Evolutionary conservation across 2,888 invertebrate genomes (phyloP).

Genomic region (Dexiosoma caninum): DNA sequence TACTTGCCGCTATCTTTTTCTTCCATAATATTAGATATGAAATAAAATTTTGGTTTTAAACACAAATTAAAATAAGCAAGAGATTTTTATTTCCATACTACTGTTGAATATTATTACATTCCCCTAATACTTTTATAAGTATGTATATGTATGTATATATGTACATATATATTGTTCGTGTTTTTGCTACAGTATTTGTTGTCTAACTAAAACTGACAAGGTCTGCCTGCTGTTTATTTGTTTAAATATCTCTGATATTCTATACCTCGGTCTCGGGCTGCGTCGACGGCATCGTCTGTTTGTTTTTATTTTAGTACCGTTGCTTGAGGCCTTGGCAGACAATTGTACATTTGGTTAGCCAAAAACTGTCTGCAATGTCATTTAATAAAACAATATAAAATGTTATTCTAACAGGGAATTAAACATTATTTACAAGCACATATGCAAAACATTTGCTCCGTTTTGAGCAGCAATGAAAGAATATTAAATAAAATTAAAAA

Average conservation of each 20-base stretch:
- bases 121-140: conserved; percentile 18
- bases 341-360: conserved; percentile 63
- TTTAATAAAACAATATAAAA: conserved; percentile 56
- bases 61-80: neutral
- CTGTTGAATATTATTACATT: neutral
- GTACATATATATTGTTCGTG: conserved; percentile 21
- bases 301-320: conserved; percentile 45
- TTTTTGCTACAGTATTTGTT: conserved; percentile 46
- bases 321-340: conserved; percentile 60
- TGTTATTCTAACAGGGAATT: conserved; percentile 51
- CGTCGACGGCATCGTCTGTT: conserved; percentile 3
- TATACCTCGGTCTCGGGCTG: conserved; percentile 1
- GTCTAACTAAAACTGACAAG: conserved; percentile 58
- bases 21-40: conserved; percentile 13
- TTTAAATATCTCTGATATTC: conserved; percentile 17
- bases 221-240: conserved; percentile 60
- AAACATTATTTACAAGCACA: conserved; percentile 29
- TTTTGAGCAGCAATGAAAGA: neutral
- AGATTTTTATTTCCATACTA: too few species aligned
- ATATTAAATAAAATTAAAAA: neutral
- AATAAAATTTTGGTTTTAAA: neutral
- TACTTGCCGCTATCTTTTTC: conserved; percentile 38
- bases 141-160: neutral
- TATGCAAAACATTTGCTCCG: neutral
- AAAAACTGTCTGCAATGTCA: conserved; percentile 63